Evolutionary conservation across 1,140 invertebrate species (phyloP), one percentile per base, ranked within the genome.

Genomic region (Chionoecetes opilio): DNA sequence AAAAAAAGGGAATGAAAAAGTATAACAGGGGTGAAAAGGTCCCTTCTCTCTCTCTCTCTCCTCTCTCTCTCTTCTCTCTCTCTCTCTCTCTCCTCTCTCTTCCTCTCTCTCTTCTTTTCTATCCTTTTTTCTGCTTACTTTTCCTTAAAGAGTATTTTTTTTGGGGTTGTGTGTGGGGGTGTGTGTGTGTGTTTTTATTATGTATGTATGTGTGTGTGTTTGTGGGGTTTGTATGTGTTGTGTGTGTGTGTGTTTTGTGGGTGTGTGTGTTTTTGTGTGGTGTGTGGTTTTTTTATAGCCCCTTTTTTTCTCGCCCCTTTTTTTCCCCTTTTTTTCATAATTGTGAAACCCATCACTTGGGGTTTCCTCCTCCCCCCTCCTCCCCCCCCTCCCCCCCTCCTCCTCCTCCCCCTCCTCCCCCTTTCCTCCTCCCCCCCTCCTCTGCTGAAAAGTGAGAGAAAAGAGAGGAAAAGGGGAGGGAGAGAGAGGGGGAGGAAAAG

Each of bases 41-140:
- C n/a, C n/a, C n/a, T n/a, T 53, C 38, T 46, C 87, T 90, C 88
- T 53, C 26, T 75, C 91, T 82, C 53, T 35, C n/a, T 35, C 85
- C 5, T 21, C 11, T 29, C 37, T 21, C 37, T 38, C 32, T 53
- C 21, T 31, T 17, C 88, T 31, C 38, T 34, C 26, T 90, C 21
- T 75, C 91, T 82, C 14, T 35, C 53, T 29, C 89, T 88, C 87
- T 86, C n/a, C 53, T 63, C 53, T 63, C 53, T 75, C n/a, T 75
- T 21, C 63, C 21, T 75, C 63, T 46, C 41, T 46, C 41, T 46
- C 14, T 46, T 46, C 41, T 46, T 46, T 46, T 5, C 41, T 14
- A 5, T 46, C 14, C 41, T 14, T 14, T 14, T 46, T 46, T 46
- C 41, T 46, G 5, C 41, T 46, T 46, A 8, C 5, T 46, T n/a